Evolutionary conservation across 2,888 invertebrate species (phyloP).

Genomic region (Thysanoteuthis rhombus): DNA sequence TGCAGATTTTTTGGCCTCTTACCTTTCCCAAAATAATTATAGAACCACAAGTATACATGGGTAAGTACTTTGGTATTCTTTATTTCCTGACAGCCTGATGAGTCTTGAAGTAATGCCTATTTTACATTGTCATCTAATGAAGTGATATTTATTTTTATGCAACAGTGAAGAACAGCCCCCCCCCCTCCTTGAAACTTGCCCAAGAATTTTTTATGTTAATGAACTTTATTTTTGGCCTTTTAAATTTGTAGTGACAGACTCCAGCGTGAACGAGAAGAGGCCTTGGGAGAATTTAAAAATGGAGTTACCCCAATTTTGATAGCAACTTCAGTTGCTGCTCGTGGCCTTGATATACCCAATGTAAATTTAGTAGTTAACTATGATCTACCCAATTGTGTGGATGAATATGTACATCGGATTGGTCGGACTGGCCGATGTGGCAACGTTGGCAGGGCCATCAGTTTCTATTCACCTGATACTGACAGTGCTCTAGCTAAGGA

Average conservation of each 20-base stretch:
- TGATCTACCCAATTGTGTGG: slow-evolving; percentile 96
- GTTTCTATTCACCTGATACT: slow-evolving; percentile 67
- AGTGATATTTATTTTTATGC: too few relatives aligned
- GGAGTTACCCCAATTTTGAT: slow-evolving; percentile 84
- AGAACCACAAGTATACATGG: slow-evolving; percentile 81
- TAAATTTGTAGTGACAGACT: slow-evolving; percentile 75
- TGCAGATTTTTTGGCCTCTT: slow-evolving; percentile 86
- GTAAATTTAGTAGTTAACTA: slow-evolving; percentile 99
- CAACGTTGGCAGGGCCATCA: slow-evolving; percentile 78
- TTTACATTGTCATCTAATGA: too few relatives aligned
- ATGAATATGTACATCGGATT: slow-evolving; percentile 98
- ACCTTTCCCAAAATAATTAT: slow-evolving; percentile 81
- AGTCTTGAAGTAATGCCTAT: too few relatives aligned
- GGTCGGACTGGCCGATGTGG: slow-evolving; percentile 99
- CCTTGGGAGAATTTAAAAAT: slow-evolving; percentile 81
- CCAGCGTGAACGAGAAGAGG: slow-evolving; percentile 80
- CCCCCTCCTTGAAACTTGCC: too few relatives aligned
- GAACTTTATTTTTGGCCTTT: too few relatives aligned
- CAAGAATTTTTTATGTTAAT: not conserved
- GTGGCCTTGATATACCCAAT: slow-evolving; percentile 87
- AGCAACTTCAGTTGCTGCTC: slow-evolving; percentile 93
- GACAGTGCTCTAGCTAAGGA: slow-evolving; percentile 72
- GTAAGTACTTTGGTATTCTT: slow-evolving; percentile 46
- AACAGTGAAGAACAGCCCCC: too few relatives aligned
- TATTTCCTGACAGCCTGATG: not conserved